Base-by-base conservation (phyloP, 2,797 vertebrate species). In the Cheracebus regulus region DNA sequence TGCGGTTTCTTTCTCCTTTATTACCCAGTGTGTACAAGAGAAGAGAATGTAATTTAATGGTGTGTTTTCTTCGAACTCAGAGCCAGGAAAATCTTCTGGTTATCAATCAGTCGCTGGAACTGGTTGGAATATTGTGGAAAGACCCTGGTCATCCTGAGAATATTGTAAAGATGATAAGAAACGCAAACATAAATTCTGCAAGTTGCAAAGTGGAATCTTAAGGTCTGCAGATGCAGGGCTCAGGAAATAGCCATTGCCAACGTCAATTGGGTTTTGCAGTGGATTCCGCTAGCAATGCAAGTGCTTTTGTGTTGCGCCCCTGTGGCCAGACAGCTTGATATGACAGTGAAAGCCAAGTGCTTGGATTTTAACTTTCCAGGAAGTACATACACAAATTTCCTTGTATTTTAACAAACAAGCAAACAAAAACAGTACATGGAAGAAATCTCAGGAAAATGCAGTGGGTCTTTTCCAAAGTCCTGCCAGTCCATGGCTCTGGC, bases 301-400 rank as follows among this genome's bases (percentile, higher is more conserved):
- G 99, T 24, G 99, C 99, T 17, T 99, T 99, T 8, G 33, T 36
- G 4, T 99, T 99, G 20, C 99, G 99, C 97, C 99, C 99, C 0
- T 99, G 99, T 0, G 99, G 99, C 0, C 99, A 99, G 2, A 99
- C 99, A 0, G 99, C 99, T 0, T 99, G 99, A 0, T 99, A 99
- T 0, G 99, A 99, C 61, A 98, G 99, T 1, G 88, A 97, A 1
- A 99, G 99, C 97, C 99, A 98, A 0, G 99, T 99, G 0, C 99
- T 99, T 0, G 99, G 99, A 5, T 99, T 99, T 48, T 92, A 99
- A 97, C 98, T 99, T 97, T 99, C 99, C 0, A 99, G 99, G 99
- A 99, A 98, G 99, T 99, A 41, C 98, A 0, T 99, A 99, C 0
- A n/a, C 99, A 81, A 99, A 97, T 88, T 99, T 99, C 75, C 97